A percentile compares a stretch with the other conserved stretches of the same genome.
phyloP scores from a whole-genome alignment of 2,888 invertebrate species.

The Dendrolimus houi region DNA sequence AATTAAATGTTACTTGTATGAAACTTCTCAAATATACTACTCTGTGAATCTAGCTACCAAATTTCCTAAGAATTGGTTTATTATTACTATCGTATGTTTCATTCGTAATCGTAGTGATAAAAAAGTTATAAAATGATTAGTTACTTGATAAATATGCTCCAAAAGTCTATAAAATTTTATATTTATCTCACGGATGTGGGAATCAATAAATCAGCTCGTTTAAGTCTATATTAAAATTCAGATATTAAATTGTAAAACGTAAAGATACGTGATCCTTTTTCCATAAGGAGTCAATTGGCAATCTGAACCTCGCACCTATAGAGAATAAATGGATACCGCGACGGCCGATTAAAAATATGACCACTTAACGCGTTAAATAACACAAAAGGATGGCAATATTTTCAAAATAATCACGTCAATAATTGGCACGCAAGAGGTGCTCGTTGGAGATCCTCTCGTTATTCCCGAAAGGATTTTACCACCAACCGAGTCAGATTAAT shows the following conservation, averaged over 20 bases:
- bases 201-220: neutral
- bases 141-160: neutral
- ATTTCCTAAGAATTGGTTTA: too few species aligned
- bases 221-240: neutral
- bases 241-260: neutral
- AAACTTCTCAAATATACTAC: too few species aligned
- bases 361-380: conserved; percentile 61
- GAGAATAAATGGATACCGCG: conserved; percentile 40
- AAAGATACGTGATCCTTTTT: neutral
- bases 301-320: conserved; percentile 40
- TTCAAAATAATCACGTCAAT: conserved; percentile 74
- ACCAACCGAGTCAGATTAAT: conserved; percentile 72
- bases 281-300: conserved; percentile 55
- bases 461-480: conserved; percentile 63
- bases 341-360: conserved; percentile 57
- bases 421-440: conserved; percentile 66
- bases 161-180: neutral
- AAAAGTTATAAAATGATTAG: neutral
- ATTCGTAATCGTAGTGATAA: too few species aligned
- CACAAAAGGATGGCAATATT: conserved; percentile 63
- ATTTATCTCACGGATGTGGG: neutral
- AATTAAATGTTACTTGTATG: too few species aligned
- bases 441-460: conserved; percentile 58
- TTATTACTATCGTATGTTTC: too few species aligned
- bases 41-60: too few species aligned